These are phyloP conservation scores for Iguana delicatissima DNA, from an alignment of 2,797 vertebrate species.

Conservation along the genomic window DNA sequence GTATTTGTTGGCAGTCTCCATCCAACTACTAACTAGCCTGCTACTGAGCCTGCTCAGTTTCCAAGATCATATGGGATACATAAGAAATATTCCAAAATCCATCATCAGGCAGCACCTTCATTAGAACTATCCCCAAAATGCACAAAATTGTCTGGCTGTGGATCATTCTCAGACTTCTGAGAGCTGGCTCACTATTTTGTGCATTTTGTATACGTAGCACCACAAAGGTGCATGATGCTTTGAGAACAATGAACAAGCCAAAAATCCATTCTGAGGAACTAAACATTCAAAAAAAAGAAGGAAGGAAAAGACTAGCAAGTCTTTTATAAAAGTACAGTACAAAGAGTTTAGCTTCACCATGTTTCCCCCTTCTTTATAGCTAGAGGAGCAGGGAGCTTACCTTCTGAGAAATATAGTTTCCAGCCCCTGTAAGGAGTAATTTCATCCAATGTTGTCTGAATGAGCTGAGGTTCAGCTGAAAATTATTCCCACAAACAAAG, in stretches of 20 bases:
- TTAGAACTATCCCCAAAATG: no score
- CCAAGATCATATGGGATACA: no score
- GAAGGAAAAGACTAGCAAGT: background rate
- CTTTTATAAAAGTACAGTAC: background rate
- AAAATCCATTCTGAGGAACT: background rate
- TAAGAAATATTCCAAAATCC: background rate
- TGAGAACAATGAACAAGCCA: background rate
- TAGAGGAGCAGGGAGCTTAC: slow-evolving; percentile 67
- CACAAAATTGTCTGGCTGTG: no score
- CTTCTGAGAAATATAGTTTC: slow-evolving; percentile 95
- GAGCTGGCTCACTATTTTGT: background rate
- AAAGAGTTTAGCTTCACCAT: background rate
- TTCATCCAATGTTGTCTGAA: slow-evolving; percentile 86
- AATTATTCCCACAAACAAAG: fast-evolving
- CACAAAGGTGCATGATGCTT: background rate
- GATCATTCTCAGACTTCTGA: background rate
- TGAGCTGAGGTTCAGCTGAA: slow-evolving; percentile 71
- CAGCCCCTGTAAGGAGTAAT: slow-evolving; percentile 93
- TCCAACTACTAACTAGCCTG: no score
- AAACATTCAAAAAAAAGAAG: background rate
- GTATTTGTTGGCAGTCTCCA: no score
- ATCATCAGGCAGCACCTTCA: background rate
- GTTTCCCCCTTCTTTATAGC: background rate
- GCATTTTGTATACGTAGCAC: background rate
- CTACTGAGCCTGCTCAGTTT: no score